phyloP scores from a whole-genome alignment of 2,888 invertebrate species.

The Epistrophe grossulariae region DNA sequence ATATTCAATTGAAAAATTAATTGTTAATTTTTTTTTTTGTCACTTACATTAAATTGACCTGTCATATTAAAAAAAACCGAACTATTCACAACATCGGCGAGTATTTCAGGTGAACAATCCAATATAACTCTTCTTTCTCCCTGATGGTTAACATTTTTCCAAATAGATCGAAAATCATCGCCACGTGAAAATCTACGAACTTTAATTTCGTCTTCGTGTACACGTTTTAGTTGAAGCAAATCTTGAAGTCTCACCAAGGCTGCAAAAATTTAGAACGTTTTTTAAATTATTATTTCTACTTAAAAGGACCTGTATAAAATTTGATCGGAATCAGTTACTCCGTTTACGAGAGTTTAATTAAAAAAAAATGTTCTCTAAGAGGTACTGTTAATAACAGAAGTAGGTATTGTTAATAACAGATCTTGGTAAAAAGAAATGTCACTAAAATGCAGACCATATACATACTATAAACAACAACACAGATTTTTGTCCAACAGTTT shows the following conservation, averaged over 20 bases:
- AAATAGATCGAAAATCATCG: conserved; percentile 80
- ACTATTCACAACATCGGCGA: conserved; percentile 86
- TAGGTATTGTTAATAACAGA: no score
- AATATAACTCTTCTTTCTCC: conserved; percentile 89
- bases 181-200: conserved; percentile 86
- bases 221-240: conserved; percentile 89
- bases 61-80: conserved; percentile 81
- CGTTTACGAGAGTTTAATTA: no score
- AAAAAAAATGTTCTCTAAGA: no score
- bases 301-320: no score
- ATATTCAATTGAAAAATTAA: background rate
- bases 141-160: conserved; percentile 86
- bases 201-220: conserved; percentile 87
- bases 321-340: no score
- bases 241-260: conserved; percentile 90
- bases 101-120: conserved; percentile 89
- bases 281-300: no score
- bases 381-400: no score
- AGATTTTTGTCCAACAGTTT: no score
- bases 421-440: no score
- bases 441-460: no score
- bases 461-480: no score
- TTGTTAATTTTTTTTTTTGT: no score
- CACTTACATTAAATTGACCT: conserved; percentile 80
- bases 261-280: conserved; percentile 46